Conservation (phyloP, 2,888 invertebrate genomes). For the Fragum sueziense region DNA sequence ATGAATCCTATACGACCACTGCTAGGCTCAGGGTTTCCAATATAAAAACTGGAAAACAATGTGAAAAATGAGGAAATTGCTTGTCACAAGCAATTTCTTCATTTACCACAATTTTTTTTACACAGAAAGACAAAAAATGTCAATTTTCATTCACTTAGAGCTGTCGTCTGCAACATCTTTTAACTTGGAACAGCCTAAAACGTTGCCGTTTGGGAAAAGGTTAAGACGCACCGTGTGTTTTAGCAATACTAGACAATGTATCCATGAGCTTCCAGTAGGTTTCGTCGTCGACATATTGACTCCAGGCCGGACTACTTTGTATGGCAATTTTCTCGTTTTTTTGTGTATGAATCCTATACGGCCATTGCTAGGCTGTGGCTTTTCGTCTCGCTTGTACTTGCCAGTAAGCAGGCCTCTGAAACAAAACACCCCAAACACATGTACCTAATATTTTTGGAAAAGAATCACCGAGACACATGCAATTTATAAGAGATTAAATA, state of each 20-base stretch:
- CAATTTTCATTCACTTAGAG: too few species aligned
- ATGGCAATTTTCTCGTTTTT: neutral
- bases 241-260: slow-evolving; percentile 38
- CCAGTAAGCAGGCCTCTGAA: slow-evolving; percentile 61
- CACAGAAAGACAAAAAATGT: too few species aligned
- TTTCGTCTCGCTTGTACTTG: slow-evolving; percentile 57
- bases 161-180: too few species aligned
- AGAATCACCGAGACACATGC: neutral
- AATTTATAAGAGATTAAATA: neutral
- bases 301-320: slow-evolving; percentile 54
- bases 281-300: slow-evolving; percentile 47
- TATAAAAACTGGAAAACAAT: too few species aligned
- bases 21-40: slow-evolving; percentile 33
- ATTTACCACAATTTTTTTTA: too few species aligned
- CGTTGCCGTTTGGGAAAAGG: too few species aligned
- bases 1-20: slow-evolving; percentile 46
- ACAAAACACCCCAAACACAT: neutral
- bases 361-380: slow-evolving; percentile 22
- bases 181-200: too few species aligned
- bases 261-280: slow-evolving; percentile 59
- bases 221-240: too few species aligned
- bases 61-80: too few species aligned
- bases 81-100: too few species aligned
- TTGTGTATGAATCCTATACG: slow-evolving; percentile 7
- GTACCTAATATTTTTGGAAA: neutral